phyloP scores from a whole-genome alignment of 1,140 invertebrate species.

The Cardiocondyla obscurior region DNA sequence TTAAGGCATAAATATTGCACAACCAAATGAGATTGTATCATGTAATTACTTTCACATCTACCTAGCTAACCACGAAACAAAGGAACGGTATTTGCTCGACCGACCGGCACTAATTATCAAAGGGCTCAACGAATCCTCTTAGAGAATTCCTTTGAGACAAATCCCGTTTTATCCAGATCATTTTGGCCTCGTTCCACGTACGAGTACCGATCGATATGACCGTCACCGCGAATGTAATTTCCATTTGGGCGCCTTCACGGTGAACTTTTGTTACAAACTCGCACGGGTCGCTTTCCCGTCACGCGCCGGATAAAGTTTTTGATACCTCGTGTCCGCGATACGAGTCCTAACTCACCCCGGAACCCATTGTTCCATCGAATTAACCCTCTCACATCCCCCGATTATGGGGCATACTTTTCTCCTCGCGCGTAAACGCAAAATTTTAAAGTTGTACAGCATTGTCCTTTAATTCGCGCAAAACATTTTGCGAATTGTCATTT shows the following conservation, averaged over 20 bases:
- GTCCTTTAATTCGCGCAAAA: not conserved
- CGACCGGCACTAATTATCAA: slow-evolving; percentile 47
- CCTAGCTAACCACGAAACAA: not conserved
- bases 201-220: slow-evolving; percentile 18
- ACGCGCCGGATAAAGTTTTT: slow-evolving; percentile 51
- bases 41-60: slow-evolving; percentile 8
- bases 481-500: not conserved
- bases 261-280: slow-evolving; percentile 44
- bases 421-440: not conserved
- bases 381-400: not conserved
- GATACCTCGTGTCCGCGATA: slow-evolving; percentile 43
- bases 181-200: slow-evolving; percentile 14
- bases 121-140: slow-evolving; percentile 19
- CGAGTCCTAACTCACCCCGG: not conserved
- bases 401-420: not conserved
- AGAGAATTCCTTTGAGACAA: slow-evolving; percentile 39
- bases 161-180: slow-evolving; percentile 39
- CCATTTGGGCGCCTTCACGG: slow-evolving; percentile 31
- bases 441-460: not conserved
- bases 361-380: slow-evolving; percentile 15
- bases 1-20: not conserved
- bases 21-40: slow-evolving; percentile 5
- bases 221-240: slow-evolving; percentile 33
- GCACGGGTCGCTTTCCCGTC: slow-evolving; percentile 10
- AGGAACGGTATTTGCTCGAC: slow-evolving; percentile 3